Percentiles rank a stretch among this genome's conserved stretches.
phyloP scores from a whole-genome alignment of 2,888 invertebrate species.

The Pardosa pseudoannulata region DNA sequence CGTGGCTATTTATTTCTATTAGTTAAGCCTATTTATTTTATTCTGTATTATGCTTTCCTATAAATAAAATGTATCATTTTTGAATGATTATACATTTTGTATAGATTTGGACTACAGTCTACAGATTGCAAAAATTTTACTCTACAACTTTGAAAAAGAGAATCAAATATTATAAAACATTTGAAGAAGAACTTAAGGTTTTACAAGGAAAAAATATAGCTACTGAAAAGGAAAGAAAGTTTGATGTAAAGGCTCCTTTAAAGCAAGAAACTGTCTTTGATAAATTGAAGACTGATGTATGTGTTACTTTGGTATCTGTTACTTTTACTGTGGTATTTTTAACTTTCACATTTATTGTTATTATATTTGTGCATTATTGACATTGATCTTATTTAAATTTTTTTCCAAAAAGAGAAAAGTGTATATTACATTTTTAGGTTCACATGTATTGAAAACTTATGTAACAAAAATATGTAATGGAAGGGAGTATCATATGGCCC shows the following conservation, averaged over 20 bases:
- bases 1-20: no score
- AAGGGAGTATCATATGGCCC: no score
- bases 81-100: neutral
- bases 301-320: neutral
- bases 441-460: no score
- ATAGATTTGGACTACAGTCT: neutral
- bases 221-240: neutral
- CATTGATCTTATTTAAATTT: neutral
- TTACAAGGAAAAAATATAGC: constrained; percentile 1
- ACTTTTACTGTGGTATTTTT: neutral
- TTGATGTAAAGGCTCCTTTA: neutral
- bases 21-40: no score
- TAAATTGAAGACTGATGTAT: constrained; percentile 22
- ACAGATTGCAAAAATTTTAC: neutral
- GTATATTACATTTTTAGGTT: no score
- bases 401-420: no score
- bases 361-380: neutral
- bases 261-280: neutral
- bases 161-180: neutral
- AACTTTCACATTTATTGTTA: neutral
- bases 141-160: neutral
- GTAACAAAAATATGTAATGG: no score
- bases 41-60: no score
- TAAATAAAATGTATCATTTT: no score
- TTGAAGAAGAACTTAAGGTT: neutral